phyloP scores from a whole-genome alignment of 2,797 vertebrate species.

The Tiaroga cobitis region DNA sequence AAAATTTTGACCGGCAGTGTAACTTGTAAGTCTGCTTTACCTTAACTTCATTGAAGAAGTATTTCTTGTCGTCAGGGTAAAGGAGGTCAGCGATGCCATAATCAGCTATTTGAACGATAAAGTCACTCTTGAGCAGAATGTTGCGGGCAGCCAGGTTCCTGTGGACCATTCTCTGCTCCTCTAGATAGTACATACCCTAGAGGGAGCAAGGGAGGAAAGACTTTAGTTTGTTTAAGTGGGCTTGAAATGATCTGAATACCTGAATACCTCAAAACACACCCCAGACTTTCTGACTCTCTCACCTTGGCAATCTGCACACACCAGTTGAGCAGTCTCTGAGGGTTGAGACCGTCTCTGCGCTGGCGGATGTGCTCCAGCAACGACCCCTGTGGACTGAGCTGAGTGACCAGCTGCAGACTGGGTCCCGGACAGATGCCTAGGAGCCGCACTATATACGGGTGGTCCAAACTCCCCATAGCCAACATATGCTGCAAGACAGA shows the following conservation, averaged over 20 bases:
- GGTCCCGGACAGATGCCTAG: conserved; percentile 89
- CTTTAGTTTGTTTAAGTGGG: not conserved
- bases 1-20: not conserved
- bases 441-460: conserved; percentile 86
- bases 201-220: not conserved
- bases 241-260: not conserved
- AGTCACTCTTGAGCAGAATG: conserved; percentile 89
- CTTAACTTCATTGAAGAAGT: conserved; percentile 90
- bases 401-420: conserved; percentile 88
- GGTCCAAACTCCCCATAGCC: conserved; percentile 89
- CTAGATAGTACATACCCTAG: conserved; percentile 96
- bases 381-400: conserved; percentile 86
- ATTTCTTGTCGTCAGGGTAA: conserved; percentile 93
- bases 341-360: conserved; percentile 79
- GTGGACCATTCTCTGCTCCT: conserved; percentile 93
- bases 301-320: conserved; percentile 98
- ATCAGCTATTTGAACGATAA: conserved; percentile 91
- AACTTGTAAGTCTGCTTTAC: conserved; percentile 63
- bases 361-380: conserved; percentile 88
- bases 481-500: conserved; percentile 85
- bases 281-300: conserved; percentile 5
- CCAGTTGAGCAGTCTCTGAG: conserved; percentile 96
- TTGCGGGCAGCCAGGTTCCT: conserved; percentile 94
- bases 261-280: not conserved
- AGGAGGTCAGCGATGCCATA: conserved; percentile 92